Evolutionary conservation across 2,797 vertebrate species (phyloP).

Genomic region (Sciaenops ocellatus): DNA sequence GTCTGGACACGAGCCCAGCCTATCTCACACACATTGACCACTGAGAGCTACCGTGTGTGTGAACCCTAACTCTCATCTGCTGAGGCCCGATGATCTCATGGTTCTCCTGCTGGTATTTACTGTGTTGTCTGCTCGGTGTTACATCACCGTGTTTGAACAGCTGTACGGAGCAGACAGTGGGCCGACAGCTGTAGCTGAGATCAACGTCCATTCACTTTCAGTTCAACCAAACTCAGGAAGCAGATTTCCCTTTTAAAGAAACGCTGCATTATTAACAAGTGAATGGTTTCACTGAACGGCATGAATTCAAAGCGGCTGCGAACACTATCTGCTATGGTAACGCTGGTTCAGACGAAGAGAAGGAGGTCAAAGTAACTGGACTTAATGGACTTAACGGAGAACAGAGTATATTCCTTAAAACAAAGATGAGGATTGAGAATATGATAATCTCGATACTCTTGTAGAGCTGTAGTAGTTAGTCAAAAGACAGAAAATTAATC

Average conservation of each 20-base stretch:
- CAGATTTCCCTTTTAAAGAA: slow-evolving; percentile 30
- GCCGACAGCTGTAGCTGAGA: slow-evolving; percentile 69
- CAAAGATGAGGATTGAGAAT: background rate
- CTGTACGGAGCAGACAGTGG: slow-evolving; percentile 65
- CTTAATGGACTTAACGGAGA: background rate
- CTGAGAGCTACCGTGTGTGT: slow-evolving; percentile 57
- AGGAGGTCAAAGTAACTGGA: background rate
- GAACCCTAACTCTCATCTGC: slow-evolving; percentile 12
- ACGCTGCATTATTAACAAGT: slow-evolving; percentile 7
- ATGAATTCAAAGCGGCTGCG: background rate
- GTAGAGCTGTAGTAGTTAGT: too few species aligned
- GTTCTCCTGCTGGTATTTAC: slow-evolving; percentile 53
- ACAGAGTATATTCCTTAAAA: background rate
- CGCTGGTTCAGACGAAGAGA: slow-evolving; percentile 1
- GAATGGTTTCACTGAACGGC: slow-evolving; percentile 11
- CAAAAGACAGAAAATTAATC: too few species aligned
- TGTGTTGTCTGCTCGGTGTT: slow-evolving; percentile 31
- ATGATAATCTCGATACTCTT: background rate
- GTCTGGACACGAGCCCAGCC: slow-evolving; percentile 30
- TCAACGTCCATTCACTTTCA: slow-evolving; percentile 51
- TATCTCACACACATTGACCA: background rate
- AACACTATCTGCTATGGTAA: background rate
- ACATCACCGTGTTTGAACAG: slow-evolving; percentile 78
- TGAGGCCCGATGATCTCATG: slow-evolving; percentile 39
- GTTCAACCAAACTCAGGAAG: slow-evolving; percentile 54